Base-by-base conservation (phyloP, 1,140 invertebrate species). In the Piezodorus guildinii region DNA sequence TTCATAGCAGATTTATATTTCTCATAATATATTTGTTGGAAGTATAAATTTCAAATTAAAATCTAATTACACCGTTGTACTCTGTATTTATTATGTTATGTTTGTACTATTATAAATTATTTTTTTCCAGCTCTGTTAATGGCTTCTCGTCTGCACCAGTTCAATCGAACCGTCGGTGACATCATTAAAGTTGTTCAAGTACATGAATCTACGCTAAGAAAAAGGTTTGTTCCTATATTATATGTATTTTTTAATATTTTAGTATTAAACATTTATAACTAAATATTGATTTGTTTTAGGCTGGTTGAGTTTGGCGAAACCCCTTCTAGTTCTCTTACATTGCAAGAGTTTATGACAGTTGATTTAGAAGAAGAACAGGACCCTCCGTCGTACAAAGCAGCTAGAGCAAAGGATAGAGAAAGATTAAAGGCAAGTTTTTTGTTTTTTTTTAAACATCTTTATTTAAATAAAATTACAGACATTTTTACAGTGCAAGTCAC, bases 321-420 rank as follows among this genome's bases (percentile, higher is more conserved):
- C 0, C 92, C 94, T 0, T 94, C 91, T 1, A 77, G 76, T 67
- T 79, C 79, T 60, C 76, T 99, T 23, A 97, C 95, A 0, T 77
- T 97, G 9, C 94, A 98, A 67, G 94, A 99, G 77, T 99, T 99
- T 73, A 91, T 96, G 85, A 90, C 85, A 0, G 90, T 98, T 6
- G 95, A 99, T 75, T 78, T 99, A 60, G 94, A 97, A 73, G 91
- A 96, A 70, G 94, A 96, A 72, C 90, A 94, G 72, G 95, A 98
- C 78, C 96, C 96, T 27, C 94, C 94, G 0, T 88, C 91, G 0
- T 98, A 94, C 72, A 94, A 90, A 77, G 86, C 85, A 5, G 90
- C 92, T 0, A 80, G 91, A 54, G 86, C 87, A 73, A 91, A 91
- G 71, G 90, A 94, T 72, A 86, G 87, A 62, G 88, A 93, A 72